Evolutionary conservation across 1,140 invertebrate genomes (phyloP).

Genomic region (Antheraea pernyi): DNA sequence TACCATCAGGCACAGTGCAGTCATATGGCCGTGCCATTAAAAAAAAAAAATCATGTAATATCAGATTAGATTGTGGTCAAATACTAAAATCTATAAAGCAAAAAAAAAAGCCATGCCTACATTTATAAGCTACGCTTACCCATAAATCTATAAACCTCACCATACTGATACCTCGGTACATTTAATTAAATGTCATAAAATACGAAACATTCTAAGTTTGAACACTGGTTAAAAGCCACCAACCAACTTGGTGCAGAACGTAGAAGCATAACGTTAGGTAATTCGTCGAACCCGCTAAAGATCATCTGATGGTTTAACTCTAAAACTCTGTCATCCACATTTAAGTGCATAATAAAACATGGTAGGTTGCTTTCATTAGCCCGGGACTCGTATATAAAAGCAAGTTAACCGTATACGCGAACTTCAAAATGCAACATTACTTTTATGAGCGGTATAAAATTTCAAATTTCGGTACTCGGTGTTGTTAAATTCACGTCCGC

Average conservation of each 20-base stretch:
- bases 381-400: slow-evolving; percentile 47
- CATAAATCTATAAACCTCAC: too few species aligned
- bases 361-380: slow-evolving; percentile 65
- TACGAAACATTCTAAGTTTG: not conserved
- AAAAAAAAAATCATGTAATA: too few species aligned
- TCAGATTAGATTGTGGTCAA: too few species aligned
- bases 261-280: not conserved
- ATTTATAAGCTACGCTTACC: too few species aligned
- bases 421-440: slow-evolving; percentile 55
- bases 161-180: not conserved
- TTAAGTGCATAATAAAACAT: slow-evolving; percentile 66
- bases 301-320: slow-evolving; percentile 26
- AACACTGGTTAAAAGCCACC: too few species aligned
- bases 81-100: too few species aligned
- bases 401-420: slow-evolving; percentile 46
- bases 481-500: slow-evolving; percentile 28
- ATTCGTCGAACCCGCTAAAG: slow-evolving; percentile 19
- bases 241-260: not conserved
- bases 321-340: slow-evolving; percentile 29
- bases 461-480: slow-evolving; percentile 60
- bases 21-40: too few species aligned
- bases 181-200: not conserved
- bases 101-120: too few species aligned
- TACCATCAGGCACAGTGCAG: too few species aligned
- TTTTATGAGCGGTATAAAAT: slow-evolving; percentile 68